Conservation (phyloP, 2,888 invertebrate genomes). For the Leptopterna dolabrata region DNA sequence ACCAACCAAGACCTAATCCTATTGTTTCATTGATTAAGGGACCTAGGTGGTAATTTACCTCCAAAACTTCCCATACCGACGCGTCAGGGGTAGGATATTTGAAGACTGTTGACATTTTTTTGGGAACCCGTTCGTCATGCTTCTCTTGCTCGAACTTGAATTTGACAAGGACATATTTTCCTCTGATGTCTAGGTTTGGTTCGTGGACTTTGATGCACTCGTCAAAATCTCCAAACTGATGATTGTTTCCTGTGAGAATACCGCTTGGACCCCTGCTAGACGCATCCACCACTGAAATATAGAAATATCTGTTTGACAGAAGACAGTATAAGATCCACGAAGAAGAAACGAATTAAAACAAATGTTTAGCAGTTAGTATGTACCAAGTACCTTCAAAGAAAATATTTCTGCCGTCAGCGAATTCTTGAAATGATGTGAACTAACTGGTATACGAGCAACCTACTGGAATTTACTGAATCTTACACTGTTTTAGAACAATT, state of each 20-base stretch:
- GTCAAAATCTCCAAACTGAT: slow-evolving; percentile 32
- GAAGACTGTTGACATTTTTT: neutral
- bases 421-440: no score
- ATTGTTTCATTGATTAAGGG: no score
- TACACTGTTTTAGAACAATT: no score
- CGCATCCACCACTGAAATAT: slow-evolving; percentile 29
- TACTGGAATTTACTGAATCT: no score
- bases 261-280: slow-evolving; percentile 14
- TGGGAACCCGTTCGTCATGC: no score
- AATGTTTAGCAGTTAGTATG: neutral
- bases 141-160: neutral
- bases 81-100: neutral
- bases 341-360: neutral
- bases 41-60: neutral
- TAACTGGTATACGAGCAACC: no score
- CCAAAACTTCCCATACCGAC: neutral
- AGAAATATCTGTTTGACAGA: neutral
- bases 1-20: neutral
- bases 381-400: no score
- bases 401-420: no score
- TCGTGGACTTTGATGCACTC: slow-evolving; percentile 16
- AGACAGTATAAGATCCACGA: neutral
- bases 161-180: slow-evolving; percentile 17
- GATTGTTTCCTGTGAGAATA: slow-evolving; percentile 13
- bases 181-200: neutral